Percentiles rank a stretch among this genome's conserved stretches.
Conservation (phyloP, 2,113 vertebrate genomes). For the Corythornis madagascariensis region DNA sequence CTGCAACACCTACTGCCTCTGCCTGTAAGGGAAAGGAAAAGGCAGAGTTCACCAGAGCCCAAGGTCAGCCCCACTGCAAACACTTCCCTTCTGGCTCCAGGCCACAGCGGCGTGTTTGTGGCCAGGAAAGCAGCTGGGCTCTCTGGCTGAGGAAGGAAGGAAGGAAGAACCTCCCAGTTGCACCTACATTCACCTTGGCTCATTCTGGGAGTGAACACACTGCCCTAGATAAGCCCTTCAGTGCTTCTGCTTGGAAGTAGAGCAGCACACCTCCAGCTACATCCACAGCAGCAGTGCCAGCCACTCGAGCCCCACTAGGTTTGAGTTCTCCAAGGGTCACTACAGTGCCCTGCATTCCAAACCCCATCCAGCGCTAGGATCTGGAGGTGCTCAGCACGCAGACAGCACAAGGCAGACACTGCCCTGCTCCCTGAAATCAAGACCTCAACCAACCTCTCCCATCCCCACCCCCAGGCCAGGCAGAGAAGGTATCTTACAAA, state of each 20-base stretch:
- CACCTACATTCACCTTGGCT: not conserved
- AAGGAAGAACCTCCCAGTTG: not conserved
- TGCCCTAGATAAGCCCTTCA: slow-evolving; percentile 4
- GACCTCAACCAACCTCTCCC: not conserved
- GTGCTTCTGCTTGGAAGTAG: not conserved
- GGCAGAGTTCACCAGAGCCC: slow-evolving; percentile 26
- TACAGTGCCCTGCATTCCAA: not conserved
- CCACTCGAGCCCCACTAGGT: not conserved
- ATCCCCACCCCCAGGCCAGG: not conserved
- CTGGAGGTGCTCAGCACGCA: not conserved
- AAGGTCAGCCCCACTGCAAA: not conserved
- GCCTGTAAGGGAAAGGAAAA: slow-evolving; percentile 54
- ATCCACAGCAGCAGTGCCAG: not conserved
- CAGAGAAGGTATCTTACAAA: slow-evolving; percentile 85
- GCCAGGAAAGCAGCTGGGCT: not conserved
- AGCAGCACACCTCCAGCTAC: not conserved
- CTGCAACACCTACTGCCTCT: slow-evolving; percentile 12
- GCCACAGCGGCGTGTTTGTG: not conserved
- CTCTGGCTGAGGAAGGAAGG: not conserved
- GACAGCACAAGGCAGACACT: not conserved
- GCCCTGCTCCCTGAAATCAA: not conserved
- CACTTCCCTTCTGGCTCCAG: not conserved
- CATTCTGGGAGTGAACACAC: not conserved
- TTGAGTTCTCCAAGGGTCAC: not conserved
- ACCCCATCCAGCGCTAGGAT: not conserved